These are phyloP conservation scores for Antechinus stuartii DNA, from an alignment of 2,113 vertebrate species.

Conservation along the genomic window DNA sequence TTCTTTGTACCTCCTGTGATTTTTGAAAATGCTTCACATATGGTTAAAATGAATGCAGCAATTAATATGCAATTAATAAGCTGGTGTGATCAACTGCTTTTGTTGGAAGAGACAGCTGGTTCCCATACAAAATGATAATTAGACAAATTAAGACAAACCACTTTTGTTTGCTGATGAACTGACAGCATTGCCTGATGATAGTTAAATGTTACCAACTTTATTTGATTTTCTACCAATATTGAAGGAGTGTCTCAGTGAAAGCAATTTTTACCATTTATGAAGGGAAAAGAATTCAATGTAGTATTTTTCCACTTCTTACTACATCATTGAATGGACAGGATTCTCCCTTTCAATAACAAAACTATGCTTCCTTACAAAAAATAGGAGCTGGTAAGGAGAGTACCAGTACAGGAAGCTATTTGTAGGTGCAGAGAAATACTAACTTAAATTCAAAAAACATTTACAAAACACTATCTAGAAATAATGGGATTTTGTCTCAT, in stretches of 20 bases:
- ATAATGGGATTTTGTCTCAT: background rate
- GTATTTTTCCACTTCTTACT: conserved; percentile 14
- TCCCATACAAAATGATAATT: conserved; percentile 74
- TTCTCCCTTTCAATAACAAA: conserved; percentile 27
- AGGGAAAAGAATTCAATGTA: background rate
- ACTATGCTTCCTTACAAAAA: background rate
- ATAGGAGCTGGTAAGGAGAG: background rate
- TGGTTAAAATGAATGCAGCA: conserved; percentile 75
- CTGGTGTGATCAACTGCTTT: conserved; percentile 78
- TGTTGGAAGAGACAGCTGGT: conserved; percentile 82
- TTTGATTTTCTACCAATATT: conserved; percentile 66
- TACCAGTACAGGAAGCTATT: background rate
- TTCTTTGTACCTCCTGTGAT: conserved; percentile 60
- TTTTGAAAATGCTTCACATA: conserved; percentile 71
- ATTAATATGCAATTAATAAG: conserved; percentile 84
- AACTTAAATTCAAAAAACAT: background rate
- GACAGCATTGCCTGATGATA: conserved; percentile 52
- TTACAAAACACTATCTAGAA: background rate
- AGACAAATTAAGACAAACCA: conserved; percentile 74
- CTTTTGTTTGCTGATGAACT: conserved; percentile 75
- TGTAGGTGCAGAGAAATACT: background rate
- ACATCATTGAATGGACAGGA: background rate
- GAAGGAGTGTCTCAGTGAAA: conserved; percentile 40
- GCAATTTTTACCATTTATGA: conserved; percentile 49
- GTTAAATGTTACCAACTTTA: conserved; percentile 72